Evolutionary conservation across 2,797 vertebrate species (phyloP).

Genomic region (Vireo griseus): DNA sequence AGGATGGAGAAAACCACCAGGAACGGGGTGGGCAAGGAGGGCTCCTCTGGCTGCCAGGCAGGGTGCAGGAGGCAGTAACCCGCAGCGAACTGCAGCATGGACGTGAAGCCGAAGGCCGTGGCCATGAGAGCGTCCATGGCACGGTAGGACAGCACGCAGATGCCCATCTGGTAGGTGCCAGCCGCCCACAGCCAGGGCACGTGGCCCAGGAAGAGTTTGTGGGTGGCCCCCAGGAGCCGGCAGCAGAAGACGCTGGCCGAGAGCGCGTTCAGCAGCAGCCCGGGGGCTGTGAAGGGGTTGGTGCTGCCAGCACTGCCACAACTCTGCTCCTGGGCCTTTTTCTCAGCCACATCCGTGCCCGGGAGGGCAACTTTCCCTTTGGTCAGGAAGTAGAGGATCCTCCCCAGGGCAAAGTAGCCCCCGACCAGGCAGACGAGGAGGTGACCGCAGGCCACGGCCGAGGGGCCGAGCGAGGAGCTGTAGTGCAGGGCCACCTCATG

Average conservation of each 20-base stretch:
- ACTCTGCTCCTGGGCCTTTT: conserved; percentile 6
- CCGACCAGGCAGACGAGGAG: conserved; percentile 77
- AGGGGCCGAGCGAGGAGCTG: conserved; percentile 70
- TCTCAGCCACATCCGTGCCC: conserved; percentile 58
- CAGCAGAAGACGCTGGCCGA: conserved; percentile 81
- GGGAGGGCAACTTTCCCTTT: conserved; percentile 67
- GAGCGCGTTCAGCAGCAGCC: conserved; percentile 83
- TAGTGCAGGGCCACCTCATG: conserved; percentile 79
- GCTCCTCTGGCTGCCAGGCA: conserved; percentile 54
- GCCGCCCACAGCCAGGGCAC: conserved; percentile 88
- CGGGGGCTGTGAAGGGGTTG: conserved; percentile 35
- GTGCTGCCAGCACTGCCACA: not conserved
- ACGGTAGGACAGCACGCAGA: conserved; percentile 81
- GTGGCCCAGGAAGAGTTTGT: conserved; percentile 72
- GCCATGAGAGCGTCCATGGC: conserved; percentile 76
- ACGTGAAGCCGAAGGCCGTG: conserved; percentile 81
- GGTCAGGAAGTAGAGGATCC: conserved; percentile 71
- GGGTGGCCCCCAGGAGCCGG: conserved; percentile 78
- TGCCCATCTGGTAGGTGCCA: conserved; percentile 78
- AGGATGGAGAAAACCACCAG: conserved; percentile 80
- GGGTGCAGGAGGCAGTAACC: conserved; percentile 79
- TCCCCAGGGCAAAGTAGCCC: conserved; percentile 79
- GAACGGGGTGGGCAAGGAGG: conserved; percentile 71
- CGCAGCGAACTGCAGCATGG: conserved; percentile 79
- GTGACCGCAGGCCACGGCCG: conserved; percentile 81